Conservation (phyloP, 2,888 invertebrate species). For the Diachrysia chrysitis region DNA sequence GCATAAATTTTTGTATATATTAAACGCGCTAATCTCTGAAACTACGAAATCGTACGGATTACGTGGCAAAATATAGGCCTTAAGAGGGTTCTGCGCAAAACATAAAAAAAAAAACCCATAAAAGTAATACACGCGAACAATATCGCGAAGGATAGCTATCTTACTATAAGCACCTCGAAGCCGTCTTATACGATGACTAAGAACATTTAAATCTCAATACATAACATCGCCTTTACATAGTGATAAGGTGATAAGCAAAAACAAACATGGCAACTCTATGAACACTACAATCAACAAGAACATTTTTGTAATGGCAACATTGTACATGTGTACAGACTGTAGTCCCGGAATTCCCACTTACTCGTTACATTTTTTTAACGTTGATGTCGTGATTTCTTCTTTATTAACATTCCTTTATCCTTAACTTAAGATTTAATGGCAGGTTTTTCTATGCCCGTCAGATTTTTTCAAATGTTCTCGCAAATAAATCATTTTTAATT, state of each 20-base stretch:
- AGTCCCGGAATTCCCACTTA: background rate
- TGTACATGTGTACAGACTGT: background rate
- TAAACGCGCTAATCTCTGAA: no score
- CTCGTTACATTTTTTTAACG: background rate
- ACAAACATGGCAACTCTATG: background rate
- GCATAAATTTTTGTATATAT: no score
- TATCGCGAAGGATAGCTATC: no score
- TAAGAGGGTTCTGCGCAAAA: no score
- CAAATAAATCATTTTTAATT: background rate
- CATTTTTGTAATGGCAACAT: background rate
- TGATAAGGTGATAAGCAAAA: background rate
- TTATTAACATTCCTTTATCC: background rate
- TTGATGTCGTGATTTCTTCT: background rate
- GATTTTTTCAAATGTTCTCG: background rate
- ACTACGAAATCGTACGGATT: no score
- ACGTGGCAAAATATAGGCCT: no score
- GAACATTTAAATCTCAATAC: no score
- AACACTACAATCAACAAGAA: background rate
- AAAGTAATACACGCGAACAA: no score
- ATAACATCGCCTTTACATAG: background rate
- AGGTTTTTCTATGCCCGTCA: background rate
- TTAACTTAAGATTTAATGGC: background rate
- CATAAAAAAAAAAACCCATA: no score
- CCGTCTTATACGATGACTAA: no score
- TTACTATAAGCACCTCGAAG: no score